Conservation (phyloP, 2,888 invertebrate genomes). For the Tachina fera region DNA sequence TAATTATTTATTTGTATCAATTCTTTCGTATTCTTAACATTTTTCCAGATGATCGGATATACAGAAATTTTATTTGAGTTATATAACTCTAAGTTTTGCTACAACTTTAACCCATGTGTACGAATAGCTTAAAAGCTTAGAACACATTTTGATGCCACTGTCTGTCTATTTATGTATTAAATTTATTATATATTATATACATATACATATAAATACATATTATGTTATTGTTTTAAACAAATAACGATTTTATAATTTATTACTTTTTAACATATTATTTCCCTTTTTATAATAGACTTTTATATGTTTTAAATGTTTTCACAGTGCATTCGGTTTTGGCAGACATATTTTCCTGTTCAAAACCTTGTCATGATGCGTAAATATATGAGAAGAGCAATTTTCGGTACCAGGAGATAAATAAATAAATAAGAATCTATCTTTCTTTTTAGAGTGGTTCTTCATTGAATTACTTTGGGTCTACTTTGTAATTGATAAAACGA, state of each 20-base stretch:
- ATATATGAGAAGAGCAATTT: background rate
- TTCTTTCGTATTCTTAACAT: no score
- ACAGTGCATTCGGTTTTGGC: background rate
- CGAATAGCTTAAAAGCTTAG: no score
- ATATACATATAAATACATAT: background rate
- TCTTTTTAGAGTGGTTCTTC: no score
- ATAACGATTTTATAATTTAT: slow-evolving; percentile 53
- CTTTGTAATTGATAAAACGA: no score
- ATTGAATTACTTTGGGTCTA: no score
- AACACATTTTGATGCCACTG: background rate
- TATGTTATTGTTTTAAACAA: slow-evolving; percentile 2
- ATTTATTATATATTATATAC: slow-evolving; percentile 1
- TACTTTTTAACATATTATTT: slow-evolving; percentile 60
- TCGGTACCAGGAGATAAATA: background rate
- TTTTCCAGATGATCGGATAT: no score
- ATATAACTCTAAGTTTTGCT: no score
- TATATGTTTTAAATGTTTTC: slow-evolving; percentile 32
- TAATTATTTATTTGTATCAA: no score
- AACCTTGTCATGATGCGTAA: slow-evolving; percentile 7
- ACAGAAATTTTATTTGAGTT: no score
- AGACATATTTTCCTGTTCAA: background rate
- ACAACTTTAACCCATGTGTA: background rate
- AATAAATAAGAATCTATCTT: no score
- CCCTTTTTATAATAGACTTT: slow-evolving; percentile 37
- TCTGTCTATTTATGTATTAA: background rate